Base-by-base conservation (phyloP, 92 coral and sea anemone genomes). In the Porites cylindrica region DNA sequence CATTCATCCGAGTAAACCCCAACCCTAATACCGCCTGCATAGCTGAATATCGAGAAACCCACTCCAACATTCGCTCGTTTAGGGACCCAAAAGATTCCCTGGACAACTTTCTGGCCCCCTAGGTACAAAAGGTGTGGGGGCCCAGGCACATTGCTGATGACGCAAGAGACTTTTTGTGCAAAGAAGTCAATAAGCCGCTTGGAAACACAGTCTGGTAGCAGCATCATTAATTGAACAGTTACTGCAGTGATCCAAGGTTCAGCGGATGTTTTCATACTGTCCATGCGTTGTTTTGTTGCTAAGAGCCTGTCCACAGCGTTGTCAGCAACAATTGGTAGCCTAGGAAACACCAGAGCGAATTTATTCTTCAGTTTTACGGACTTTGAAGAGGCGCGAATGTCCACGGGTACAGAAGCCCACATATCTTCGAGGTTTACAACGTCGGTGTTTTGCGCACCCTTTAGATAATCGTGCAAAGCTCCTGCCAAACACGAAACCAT, bases 401-500 rank as follows among this genome's bases (percentile, higher is more conserved):
- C 98, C 6, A 97, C 98, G 2, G 99, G 98, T 43, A 97, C 96
- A 24, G 96, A 94, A 2, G 98, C 99, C 96, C 94, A 92, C 96
- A 97, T 95, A 83, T 97, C 99, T 20, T 92, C 94, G 1, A 92
- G 89, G 51, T 82, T 89, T 32, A 64, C 62, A 17, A 70, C 72
- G n/a, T 93, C 91, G 78, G n/a, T 3, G 12, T 86, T 76, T 47
- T 76, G 85, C 70, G 84, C 84, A 5, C 53, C 43, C 52, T 87
- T 21, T 5, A 97, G 96, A 86, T 95, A 95, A 76, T 92, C 91
- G 24, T 93, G 84, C 82, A 97, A 54, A 11, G 98, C 99, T 18
- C 99, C 99, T 4, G 98, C 90, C 10, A 97, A 53, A 77, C 98
- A 97, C 10, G 99, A 93, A 1, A 96, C 98, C 99, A 97, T 93